Base-by-base conservation (phyloP, 2,888 invertebrate genomes). In the Tinea semifulvella region DNA sequence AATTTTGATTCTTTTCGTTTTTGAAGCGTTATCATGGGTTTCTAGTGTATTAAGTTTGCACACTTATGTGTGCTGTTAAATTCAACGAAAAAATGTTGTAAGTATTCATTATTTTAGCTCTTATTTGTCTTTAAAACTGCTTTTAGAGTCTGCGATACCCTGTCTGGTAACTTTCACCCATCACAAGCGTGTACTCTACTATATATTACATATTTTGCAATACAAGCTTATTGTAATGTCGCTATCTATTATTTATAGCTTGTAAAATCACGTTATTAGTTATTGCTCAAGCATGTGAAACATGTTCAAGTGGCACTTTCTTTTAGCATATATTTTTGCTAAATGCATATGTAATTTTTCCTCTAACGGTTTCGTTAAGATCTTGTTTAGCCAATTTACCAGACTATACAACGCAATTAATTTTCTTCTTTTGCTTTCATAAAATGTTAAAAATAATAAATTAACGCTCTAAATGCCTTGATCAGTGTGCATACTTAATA, bases 51-150 rank as follows among this genome's bases (percentile, higher is more conserved):
- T 74, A 72, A 64, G 75, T 77, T 84, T 82, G 88, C 88, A 87
- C 88, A 88, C 88, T 85, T 82, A 75, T 81, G 88, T 88, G 88
- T 88, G 88, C 88, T 83, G 74, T 68, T 77, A 74, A 82, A 76
- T 73, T 71, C 79, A 64, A 69, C 64, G 82, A 70, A 63, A 77
- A 71, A 65, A 89, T 89, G 89, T 72, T 83, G 89, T 89, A 80
- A 88, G 89, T 88, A 76, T 19, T 50, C 43, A 6, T 16, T 16
- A 18, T 36, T 31, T 46, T 45, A 55, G 47, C 43, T 13, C 20
- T 48, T 42, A 31, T 17, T 31, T 20, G 13, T 5, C 3, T 25
- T 25, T 6, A 3, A 42, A 16, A 2, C 17, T n/a, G n/a, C n/a
- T n/a, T n/a, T n/a, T n/a, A n/a, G n/a, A n/a, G n/a, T n/a, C n/a